phyloP scores from a whole-genome alignment of 2,113 vertebrate genomes.

The Empidonax traillii region DNA sequence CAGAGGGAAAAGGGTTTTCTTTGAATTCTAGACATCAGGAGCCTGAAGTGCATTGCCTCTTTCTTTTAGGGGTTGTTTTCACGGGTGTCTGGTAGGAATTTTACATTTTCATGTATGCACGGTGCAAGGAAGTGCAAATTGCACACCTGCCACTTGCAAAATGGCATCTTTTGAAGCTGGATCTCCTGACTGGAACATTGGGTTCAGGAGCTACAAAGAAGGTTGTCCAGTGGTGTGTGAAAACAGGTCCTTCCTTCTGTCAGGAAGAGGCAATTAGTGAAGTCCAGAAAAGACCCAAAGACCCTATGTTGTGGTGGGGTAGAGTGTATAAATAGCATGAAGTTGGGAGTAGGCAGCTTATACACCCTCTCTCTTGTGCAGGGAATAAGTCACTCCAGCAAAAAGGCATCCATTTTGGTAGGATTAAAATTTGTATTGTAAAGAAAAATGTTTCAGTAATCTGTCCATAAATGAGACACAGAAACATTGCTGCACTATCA shows the following conservation, averaged over 20 bases:
- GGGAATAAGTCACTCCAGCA: not conserved
- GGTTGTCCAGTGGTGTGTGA: not conserved
- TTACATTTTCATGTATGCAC: not conserved
- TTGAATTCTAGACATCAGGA: not conserved
- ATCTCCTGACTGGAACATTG: not conserved
- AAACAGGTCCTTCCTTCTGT: not conserved
- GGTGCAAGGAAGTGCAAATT: not conserved
- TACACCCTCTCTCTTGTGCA: accelerated
- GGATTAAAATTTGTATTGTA: not conserved
- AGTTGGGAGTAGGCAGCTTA: not conserved
- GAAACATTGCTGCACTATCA: not conserved
- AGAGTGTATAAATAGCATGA: not conserved
- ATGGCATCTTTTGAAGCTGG: not conserved
- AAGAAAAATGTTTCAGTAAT: not conserved
- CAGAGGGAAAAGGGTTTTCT: not conserved
- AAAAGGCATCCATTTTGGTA: not conserved
- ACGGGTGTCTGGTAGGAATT: not conserved
- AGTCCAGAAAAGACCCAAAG: not conserved
- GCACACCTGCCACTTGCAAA: not conserved
- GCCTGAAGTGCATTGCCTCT: not conserved
- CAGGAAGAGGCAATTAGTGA: not conserved
- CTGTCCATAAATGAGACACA: not conserved
- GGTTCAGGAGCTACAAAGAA: not conserved
- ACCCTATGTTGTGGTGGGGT: not conserved
- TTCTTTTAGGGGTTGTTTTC: not conserved